These are phyloP conservation scores for Pseudochirops corinnae DNA, from an alignment of 2,797 vertebrate species.

Conservation along the genomic window DNA sequence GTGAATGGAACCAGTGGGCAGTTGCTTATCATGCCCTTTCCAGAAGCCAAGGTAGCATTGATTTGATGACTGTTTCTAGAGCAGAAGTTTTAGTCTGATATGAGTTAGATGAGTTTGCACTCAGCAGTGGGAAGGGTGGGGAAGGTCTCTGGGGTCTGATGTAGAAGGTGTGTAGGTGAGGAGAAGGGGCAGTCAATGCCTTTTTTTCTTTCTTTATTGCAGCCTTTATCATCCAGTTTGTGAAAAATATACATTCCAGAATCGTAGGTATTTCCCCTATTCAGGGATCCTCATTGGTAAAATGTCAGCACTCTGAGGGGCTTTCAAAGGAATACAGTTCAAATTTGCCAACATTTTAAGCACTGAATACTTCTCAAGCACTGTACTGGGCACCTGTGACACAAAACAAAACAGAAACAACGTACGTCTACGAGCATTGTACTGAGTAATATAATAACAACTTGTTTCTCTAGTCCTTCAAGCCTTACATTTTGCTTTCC, in stretches of 20 bases:
- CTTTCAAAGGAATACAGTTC: background rate
- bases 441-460: background rate
- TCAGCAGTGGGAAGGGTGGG: background rate
- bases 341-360: background rate
- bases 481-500: background rate
- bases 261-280: background rate
- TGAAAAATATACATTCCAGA: background rate
- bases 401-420: background rate
- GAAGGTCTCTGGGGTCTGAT: background rate
- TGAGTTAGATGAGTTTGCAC: background rate
- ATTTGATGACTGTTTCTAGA: background rate
- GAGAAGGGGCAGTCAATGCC: background rate
- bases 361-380: background rate
- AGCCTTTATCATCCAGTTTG: background rate
- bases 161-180: background rate
- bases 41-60: background rate
- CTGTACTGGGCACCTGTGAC: background rate
- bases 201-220: background rate
- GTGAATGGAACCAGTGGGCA: background rate
- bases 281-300: background rate
- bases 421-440: background rate
- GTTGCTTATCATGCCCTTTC: background rate
- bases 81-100: background rate
- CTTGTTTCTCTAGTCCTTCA: background rate
- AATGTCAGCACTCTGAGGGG: background rate